Evolutionary conservation across 2,888 invertebrate genomes (phyloP).

Genomic region (Nephrocerus scutellatus): DNA sequence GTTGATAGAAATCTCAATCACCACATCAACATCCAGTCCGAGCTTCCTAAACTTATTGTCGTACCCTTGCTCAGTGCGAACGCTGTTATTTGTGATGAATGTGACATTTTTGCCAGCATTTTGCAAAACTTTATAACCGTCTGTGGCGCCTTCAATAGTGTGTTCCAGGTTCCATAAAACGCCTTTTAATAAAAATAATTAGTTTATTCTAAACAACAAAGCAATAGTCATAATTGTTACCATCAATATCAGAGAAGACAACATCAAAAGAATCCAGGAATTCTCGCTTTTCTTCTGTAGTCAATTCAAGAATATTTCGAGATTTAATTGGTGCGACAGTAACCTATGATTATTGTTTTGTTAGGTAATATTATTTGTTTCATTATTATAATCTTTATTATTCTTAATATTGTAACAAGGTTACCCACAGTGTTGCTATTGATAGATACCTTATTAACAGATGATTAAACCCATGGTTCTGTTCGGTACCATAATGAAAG

Average conservation of each 20-base stretch:
- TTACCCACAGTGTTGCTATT: too few relatives aligned
- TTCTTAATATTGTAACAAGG: too few relatives aligned
- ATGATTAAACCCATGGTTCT: too few relatives aligned
- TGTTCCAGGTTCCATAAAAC: conserved; percentile 45
- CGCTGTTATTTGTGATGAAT: conserved; percentile 48
- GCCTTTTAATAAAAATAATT: conserved; percentile 40
- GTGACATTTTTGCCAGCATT: conserved; percentile 44
- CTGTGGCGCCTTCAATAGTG: conserved; percentile 36
- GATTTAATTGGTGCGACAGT: conserved; percentile 17
- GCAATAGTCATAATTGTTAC: too few relatives aligned
- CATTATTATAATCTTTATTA: too few relatives aligned
- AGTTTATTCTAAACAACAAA: too few relatives aligned
- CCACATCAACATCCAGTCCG: conserved; percentile 31
- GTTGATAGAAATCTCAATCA: conserved; percentile 14
- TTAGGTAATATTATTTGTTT: too few relatives aligned
- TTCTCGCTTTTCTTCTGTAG: conserved; percentile 32
- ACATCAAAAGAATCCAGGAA: conserved; percentile 52
- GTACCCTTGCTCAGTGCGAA: conserved; percentile 30
- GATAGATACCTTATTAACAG: too few relatives aligned
- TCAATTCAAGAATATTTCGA: conserved; percentile 33
- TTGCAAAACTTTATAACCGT: conserved; percentile 40
- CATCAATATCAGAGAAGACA: conserved; percentile 57
- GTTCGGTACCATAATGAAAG: too few relatives aligned
- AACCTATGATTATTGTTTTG: too few relatives aligned
- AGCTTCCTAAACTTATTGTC: conserved; percentile 26